Evolutionary conservation across 2,113 vertebrate species (phyloP), one percentile per base, ranked within the genome.

Genomic region (Poicephalus gulielmi): DNA sequence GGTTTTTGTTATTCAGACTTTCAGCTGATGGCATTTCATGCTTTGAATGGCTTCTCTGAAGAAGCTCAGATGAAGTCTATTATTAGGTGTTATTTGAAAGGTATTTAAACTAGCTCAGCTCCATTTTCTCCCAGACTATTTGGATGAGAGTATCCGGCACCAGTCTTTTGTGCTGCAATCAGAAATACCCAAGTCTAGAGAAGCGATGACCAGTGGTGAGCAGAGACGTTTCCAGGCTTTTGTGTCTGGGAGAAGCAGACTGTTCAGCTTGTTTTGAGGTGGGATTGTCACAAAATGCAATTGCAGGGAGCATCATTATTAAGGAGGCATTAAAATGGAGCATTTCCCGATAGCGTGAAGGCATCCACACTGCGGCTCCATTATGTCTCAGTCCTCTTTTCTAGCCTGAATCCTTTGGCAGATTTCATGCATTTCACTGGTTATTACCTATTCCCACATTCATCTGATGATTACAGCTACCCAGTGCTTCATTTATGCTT

Each of bases 31-130:
- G 41, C 3, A 3, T 67, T 86, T 86, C 4, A 2, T 16, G 88
- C 83, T 62, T 86, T 83, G 71, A 81, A 94, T 91, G 86, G 27
- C 86, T 69, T 35, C 77, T 79, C 53, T 67, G 76, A 86, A 63
- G 63, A 49, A 25, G 66, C 55, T 30, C 11, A 78, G 74, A 70
- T 86, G 55, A 84, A 75, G 44, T 22, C 79, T 70, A 47, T 84
- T 89, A 75, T 84, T 86, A 84, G 81, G n/a, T 53, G n/a, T 25
- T 59, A 17, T 59, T 91, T 89, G 50, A 49, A 75, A 77, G 57
- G 39, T 50, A 22, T 67, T 75, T 71, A 63, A 88, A 53, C 14
- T 27, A 17, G 10, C 35, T 86, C 77, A 70, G 57, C 28, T 92
- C 50, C 15, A 3, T 75, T 92, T 84, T 52, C 23, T 59, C n/a